Evolutionary conservation across 2,113 vertebrate species (phyloP), one percentile per base, ranked within the genome.

Genomic region (Serilophus lunatus): DNA sequence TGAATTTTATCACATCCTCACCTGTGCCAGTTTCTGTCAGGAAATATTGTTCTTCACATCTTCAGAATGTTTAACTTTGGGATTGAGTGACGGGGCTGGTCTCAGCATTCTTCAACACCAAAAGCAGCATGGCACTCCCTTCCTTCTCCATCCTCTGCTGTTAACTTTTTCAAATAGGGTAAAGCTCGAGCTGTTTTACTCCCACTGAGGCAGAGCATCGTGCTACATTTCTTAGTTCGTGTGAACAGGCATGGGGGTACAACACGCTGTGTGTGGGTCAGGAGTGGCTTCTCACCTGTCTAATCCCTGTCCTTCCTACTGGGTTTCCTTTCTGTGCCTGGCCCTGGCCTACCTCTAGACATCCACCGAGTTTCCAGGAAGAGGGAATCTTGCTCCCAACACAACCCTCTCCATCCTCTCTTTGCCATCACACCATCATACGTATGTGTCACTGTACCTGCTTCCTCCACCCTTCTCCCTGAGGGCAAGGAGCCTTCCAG

Each of bases 191-290:
- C 57, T 33, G 35, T 38, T 77, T 26, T n/a, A 28, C 47, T 63
- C 36, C 29, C 45, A 26, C 13, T 63, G 42, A 63, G 36, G 29
- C 36, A 40, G 59, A 50, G 38, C 23, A 51, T 63, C 35, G 17
- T 63, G 57, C 59, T 51, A 20, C 10, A 50, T 29, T 19, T 57
- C 0, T n/a, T 23, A 42, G 51, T 31, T 77, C 26, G 11, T 0
- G 1, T 68, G 59, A 59, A 20, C n/a, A 25, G 26, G 47, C 0
- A 0, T 61, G n/a, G 47, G 17, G n/a, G 76, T n/a, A 60, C 40
- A n/a, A 54, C 38, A 54, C 0, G 2, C 20, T 33, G 14, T 1
- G 5, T 26, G n/a, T 31, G 2, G 9, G 23, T 40, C 61, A 45
- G 61, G 42, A n/a, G 29, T 56, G 2, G 2, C n/a, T 69, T 90